Evolutionary conservation across 2,888 invertebrate genomes (phyloP).

Genomic region (Rhorus exstirpatorius): DNA sequence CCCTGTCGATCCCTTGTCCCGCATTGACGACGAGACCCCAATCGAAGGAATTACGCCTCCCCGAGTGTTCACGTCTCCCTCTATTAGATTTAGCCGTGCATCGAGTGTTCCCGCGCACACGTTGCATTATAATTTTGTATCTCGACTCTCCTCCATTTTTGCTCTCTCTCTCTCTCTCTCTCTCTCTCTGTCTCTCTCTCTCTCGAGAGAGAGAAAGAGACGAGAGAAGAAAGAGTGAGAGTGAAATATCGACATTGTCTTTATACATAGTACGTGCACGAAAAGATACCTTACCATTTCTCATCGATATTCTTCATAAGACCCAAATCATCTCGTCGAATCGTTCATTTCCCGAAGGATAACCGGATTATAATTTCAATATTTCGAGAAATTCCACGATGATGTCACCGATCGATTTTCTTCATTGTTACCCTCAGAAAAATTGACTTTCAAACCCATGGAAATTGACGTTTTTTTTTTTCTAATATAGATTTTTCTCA

Average conservation of each 20-base stretch:
- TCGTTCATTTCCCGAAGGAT: constrained; percentile 1
- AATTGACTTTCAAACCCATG: constrained; percentile 6
- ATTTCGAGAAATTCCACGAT: constrained; percentile 16
- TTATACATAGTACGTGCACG: not conserved
- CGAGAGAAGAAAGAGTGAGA: too few species aligned
- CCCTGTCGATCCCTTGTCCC: constrained; percentile 1
- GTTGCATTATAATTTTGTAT: constrained; percentile 57
- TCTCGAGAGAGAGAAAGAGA: too few species aligned
- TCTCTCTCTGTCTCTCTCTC: too few species aligned
- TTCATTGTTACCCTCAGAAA: not conserved
- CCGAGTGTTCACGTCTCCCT: constrained; percentile 35
- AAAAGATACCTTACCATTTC: constrained; percentile 2
- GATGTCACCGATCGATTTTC: not conserved
- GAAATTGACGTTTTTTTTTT: not conserved
- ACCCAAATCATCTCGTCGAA: constrained; percentile 27
- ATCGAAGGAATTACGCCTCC: constrained; percentile 30
- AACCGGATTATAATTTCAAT: constrained; percentile 35
- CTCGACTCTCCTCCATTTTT: constrained; percentile 17
- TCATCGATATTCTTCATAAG: constrained; percentile 45
- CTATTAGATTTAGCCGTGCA: constrained; percentile 45
- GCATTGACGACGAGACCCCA: constrained; percentile 35
- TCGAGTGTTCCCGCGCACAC: constrained; percentile 12
- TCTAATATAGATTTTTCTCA: not conserved
- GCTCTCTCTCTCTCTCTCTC: constrained; percentile 21
- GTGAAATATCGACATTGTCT: not conserved